Evolutionary conservation across 2,888 invertebrate species (phyloP), one percentile per base, ranked within the genome.

Genomic region (Chorisops tibialis): DNA sequence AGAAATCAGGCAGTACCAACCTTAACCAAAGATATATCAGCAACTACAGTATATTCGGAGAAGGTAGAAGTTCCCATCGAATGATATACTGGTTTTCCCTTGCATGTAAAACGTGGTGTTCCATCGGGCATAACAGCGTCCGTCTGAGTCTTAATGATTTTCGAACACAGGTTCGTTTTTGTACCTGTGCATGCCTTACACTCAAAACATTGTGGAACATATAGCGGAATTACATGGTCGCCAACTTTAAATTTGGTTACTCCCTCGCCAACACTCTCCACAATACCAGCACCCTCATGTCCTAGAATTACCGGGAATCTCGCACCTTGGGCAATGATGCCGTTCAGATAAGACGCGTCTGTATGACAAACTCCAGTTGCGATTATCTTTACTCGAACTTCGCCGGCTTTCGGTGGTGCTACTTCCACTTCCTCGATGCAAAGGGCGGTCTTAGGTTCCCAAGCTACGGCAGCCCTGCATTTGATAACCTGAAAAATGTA

Each of bases 21-120:
- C 85, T 98, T 98, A 70, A 89, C 87, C 14, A 98, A 81, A 22
- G 97, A 96, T 74, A 99, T 93, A 79, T 94, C 96, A 66, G 91
- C 87, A 61, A 95, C 93, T 14, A 97, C 96, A 2, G 96, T 95
- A 75, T 94, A 96, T 79, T 96, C 92, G 65, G 90, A 87, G 76
- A 97, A 97, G 0, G 95, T 94, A 0, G 94, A 94, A 68, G 92
- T 92, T n/a, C 96, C 96, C 96, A 97, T 96, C 73, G 93, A 97
- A 77, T 96, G 96, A 72, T 81, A 91, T 7, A 96, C 70, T 47
- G 83, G 81, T 77, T 94, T 81, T 1, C 89, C 91, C 56, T 76
- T 78, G 66, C 76, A 77, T 2, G 68, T 70, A 77, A 96, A 94
- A 48, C 96, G 84, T 7, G 85, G 83, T 0, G 93, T 93, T 16